Base-by-base conservation (phyloP, 2,113 vertebrate genomes). In the Stercorarius parasiticus region DNA sequence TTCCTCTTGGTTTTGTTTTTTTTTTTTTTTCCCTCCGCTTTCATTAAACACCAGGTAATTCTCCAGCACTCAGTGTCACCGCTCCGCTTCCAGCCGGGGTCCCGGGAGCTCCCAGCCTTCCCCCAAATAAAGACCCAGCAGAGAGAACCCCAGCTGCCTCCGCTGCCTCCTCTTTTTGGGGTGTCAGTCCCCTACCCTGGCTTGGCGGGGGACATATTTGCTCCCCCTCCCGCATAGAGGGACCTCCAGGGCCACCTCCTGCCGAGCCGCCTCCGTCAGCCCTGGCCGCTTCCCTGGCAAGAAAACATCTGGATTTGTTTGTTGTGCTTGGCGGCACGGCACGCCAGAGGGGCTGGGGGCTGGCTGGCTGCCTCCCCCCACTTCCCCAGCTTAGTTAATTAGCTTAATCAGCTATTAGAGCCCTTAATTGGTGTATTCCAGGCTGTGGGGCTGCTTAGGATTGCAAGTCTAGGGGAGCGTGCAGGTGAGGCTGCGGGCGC, bases 301-400 rank as follows among this genome's bases (percentile, higher is more conserved):
- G 73, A 58, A 71, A 85, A 92, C 82, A 82, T 84, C 91, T 96
- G 91, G 65, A 47, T 62, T 69, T 84, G 34, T 87, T 92, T 96
- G 91, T 74, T 96, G 91, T 90, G 70, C 55, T 93, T 82, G 93
- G 88, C 11, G 0, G 13, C 0, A 0, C 1, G 0, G 50, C 16
- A 14, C 0, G 30, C 25, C 0, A 1, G 42, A 29, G 73, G 65
- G 59, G 21, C 55, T 58, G 65, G 69, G 43, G 84, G 71, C 70
- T 34, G 65, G 40, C 74, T 3, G 10, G 15, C 64, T 84, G 82
- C 59, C 59, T 61, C 29, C 36, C 27, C 20, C 15, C 22, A 8
- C 45, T 65, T 34, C 27, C 58, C 29, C 26, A 36, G 45, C 45
- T 70, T 17, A 14, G 5, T 49, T 88, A 81, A 90, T 90, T 92